A percentile compares a stretch with the other conserved stretches of the same genome.
These are phyloP conservation scores for Cyanoderma ruficeps DNA, from an alignment of 2,113 vertebrate genomes.

Conservation along the genomic window DNA sequence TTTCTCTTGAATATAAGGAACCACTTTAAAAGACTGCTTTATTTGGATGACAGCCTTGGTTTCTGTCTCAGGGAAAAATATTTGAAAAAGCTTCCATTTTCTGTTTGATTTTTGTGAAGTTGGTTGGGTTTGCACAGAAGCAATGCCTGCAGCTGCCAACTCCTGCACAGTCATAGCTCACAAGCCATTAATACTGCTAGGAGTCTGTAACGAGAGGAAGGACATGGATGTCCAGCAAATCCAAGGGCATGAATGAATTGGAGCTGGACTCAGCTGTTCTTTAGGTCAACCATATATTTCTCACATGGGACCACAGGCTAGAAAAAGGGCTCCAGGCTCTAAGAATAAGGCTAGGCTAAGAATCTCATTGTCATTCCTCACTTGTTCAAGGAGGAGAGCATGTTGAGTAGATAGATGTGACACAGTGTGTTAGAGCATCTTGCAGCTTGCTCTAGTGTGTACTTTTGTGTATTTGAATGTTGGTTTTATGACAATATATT, in stretches of 20 bases:
- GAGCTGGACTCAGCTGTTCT: background rate
- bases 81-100: background rate
- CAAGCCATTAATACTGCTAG: background rate
- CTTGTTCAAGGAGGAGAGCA: background rate
- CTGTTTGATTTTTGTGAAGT: background rate
- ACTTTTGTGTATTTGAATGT: background rate
- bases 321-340: background rate
- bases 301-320: background rate
- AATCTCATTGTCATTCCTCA: background rate
- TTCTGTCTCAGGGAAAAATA: background rate
- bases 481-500: background rate
- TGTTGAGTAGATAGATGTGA: background rate
- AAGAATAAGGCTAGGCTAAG: background rate
- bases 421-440: rapidly evolving
- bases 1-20: background rate
- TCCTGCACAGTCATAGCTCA: background rate
- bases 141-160: background rate
- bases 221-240: background rate
- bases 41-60: background rate
- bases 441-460: background rate
- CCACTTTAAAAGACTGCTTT: background rate
- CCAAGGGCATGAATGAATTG: background rate
- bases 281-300: background rate
- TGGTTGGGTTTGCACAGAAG: background rate
- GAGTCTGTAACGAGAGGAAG: background rate